Evolutionary conservation across 2,113 vertebrate species (phyloP).

Genomic region (Muscicapa adusta): DNA sequence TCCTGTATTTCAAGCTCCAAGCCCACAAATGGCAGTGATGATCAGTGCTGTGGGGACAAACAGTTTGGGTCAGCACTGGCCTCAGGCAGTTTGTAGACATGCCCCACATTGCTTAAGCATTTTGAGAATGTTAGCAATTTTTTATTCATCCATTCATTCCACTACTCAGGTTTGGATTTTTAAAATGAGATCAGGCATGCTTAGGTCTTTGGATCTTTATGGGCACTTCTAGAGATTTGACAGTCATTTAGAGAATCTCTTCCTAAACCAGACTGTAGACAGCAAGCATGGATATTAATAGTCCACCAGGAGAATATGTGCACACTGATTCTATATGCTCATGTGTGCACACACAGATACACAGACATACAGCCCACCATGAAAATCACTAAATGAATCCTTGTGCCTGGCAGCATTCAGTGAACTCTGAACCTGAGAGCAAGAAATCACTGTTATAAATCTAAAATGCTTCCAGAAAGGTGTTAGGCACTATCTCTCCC

Average conservation of each 20-base stretch:
- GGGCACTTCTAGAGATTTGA: background rate
- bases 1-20: background rate
- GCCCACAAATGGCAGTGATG: accelerated
- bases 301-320: background rate
- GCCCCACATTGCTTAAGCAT: background rate
- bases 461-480: background rate
- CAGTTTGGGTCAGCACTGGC: background rate
- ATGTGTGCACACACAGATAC: background rate
- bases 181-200: background rate
- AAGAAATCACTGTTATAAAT: background rate
- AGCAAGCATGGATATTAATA: background rate
- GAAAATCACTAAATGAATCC: background rate
- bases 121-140: background rate
- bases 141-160: background rate
- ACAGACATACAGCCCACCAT: background rate
- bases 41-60: background rate
- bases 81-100: background rate
- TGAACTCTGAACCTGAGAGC: background rate
- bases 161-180: background rate
- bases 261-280: background rate
- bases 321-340: background rate
- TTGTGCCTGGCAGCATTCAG: background rate
- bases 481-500: background rate
- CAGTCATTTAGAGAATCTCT: background rate
- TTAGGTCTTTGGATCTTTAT: background rate